Percentiles rank a stretch among this genome's conserved stretches.
Conservation (phyloP, 2,888 invertebrate species). For the Diloba caeruleocephala region DNA sequence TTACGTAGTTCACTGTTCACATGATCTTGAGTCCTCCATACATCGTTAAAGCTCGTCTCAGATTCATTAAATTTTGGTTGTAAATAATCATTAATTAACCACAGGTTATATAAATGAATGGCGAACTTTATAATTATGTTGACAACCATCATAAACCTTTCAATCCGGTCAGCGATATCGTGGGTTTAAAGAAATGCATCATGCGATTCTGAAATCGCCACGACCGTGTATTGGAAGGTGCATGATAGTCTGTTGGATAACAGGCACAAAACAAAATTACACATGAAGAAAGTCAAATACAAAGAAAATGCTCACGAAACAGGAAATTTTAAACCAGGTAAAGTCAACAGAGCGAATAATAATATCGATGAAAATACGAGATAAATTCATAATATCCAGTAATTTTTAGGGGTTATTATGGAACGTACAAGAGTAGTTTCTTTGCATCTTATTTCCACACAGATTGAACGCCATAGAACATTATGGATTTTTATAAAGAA, state of each 20-base stretch:
- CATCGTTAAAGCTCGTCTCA: slow-evolving; percentile 11
- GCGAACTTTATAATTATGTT: neutral
- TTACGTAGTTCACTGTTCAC: no score
- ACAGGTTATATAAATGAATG: slow-evolving; percentile 12
- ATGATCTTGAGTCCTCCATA: slow-evolving; percentile 5
- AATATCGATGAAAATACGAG: no score
- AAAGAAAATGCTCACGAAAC: slow-evolving; percentile 46
- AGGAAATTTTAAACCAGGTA: no score
- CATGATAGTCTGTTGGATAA: neutral
- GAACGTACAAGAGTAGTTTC: no score
- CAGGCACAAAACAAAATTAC: slow-evolving; percentile 41
- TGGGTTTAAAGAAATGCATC: no score
- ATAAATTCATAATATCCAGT: no score
- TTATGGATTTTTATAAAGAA: slow-evolving; percentile 8
- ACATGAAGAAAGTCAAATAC: slow-evolving; percentile 20
- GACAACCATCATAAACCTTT: slow-evolving; percentile 3
- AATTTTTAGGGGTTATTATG: no score
- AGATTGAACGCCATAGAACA: slow-evolving; percentile 11
- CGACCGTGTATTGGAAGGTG: slow-evolving; percentile 12
- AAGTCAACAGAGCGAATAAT: no score
- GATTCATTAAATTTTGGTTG: neutral
- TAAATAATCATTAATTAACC: no score
- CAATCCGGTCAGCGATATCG: neutral
- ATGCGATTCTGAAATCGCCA: neutral
- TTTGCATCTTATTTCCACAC: slow-evolving; percentile 23